These are phyloP conservation scores for Podarcis muralis DNA, from an alignment of 2,113 vertebrate genomes.

Conservation along the genomic window DNA sequence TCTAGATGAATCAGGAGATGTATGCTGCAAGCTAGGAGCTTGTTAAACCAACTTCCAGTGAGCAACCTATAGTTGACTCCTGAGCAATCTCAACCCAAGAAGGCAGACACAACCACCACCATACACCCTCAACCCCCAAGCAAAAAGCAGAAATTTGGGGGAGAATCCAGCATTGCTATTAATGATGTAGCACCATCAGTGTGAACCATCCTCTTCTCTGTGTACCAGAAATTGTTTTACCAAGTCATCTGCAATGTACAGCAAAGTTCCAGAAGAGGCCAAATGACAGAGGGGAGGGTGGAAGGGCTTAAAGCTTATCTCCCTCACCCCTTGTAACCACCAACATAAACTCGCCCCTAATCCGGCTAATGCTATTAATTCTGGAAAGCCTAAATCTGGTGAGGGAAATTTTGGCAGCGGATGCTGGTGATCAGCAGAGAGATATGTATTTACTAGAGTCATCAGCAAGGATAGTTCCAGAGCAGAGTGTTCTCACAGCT, in stretches of 20 bases:
- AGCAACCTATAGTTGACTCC: too few species aligned
- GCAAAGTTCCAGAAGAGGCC: not conserved
- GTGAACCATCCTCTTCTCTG: not conserved
- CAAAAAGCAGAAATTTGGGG: not conserved
- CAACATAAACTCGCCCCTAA: conserved; percentile 57
- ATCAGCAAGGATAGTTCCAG: conserved; percentile 42
- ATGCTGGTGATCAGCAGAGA: conserved; percentile 46
- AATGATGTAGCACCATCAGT: not conserved
- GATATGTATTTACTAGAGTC: not conserved
- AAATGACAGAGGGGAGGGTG: conserved; percentile 35
- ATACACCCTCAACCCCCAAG: not conserved
- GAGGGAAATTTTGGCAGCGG: conserved; percentile 43
- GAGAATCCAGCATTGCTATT: not conserved
- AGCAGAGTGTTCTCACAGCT: conserved; percentile 41
- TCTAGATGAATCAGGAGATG: too few species aligned
- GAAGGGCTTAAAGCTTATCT: conserved; percentile 56
- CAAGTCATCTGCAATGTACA: not conserved
- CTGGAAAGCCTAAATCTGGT: conserved; percentile 55
- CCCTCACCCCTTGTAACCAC: conserved; percentile 6
- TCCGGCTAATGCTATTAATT: conserved; percentile 63
- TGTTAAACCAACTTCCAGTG: not conserved
- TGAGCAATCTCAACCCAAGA: not conserved
- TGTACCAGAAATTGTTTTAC: not conserved
- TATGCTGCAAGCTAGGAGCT: not conserved
- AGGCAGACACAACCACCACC: not conserved